phyloP scores from a whole-genome alignment of 2,888 invertebrate genomes.

The Rhingia campestris region DNA sequence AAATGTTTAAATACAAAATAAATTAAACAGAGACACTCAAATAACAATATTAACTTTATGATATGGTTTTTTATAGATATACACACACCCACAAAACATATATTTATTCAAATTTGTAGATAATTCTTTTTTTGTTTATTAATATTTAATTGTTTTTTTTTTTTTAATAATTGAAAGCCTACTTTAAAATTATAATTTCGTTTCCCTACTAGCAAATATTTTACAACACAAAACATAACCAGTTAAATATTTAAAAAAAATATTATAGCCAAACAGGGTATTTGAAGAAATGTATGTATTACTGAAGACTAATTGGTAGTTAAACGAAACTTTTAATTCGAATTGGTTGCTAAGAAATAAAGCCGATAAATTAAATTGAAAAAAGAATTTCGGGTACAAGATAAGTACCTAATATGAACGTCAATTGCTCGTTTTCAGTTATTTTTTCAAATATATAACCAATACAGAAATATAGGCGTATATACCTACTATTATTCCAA shows the following conservation, averaged over 20 bases:
- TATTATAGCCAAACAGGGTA: background rate
- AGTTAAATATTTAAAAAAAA: slow-evolving; percentile 37
- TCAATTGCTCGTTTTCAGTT: too few species aligned
- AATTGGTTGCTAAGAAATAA: too few species aligned
- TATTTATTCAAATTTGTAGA: slow-evolving; percentile 60
- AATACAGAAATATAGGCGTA: too few species aligned
- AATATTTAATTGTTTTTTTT: background rate
- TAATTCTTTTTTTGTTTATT: slow-evolving; percentile 25
- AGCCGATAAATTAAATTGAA: too few species aligned
- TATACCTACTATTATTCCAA: too few species aligned
- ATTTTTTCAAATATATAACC: too few species aligned
- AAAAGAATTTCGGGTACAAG: too few species aligned
- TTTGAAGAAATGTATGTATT: too few species aligned
- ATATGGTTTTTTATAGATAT: slow-evolving; percentile 4
- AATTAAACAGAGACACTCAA: background rate
- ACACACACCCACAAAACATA: background rate
- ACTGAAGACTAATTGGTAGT: too few species aligned
- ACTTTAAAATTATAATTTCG: slow-evolving; percentile 18
- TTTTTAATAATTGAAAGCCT: slow-evolving; percentile 9
- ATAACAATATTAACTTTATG: background rate
- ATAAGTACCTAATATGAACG: too few species aligned
- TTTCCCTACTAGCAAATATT: slow-evolving; percentile 31
- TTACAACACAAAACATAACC: slow-evolving; percentile 41
- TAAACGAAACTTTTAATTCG: too few species aligned
- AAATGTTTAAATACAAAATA: slow-evolving; percentile 34